A percentile compares a stretch with the other conserved stretches of the same genome.
Conservation (phyloP, 2,797 vertebrate species). For the Lophotriccus pileatus region DNA sequence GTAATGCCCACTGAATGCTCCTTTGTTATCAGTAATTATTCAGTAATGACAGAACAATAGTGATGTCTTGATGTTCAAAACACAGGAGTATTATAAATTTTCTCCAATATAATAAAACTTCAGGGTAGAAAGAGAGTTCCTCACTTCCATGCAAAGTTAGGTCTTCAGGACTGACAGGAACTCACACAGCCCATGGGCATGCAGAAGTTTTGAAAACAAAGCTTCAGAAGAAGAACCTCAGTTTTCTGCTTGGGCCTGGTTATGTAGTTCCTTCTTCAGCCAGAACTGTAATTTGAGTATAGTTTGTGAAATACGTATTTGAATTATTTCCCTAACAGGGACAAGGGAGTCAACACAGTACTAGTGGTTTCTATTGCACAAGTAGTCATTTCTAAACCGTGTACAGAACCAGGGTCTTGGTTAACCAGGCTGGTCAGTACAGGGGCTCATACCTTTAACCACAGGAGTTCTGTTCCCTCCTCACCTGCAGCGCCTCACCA, state of each 20-base stretch:
- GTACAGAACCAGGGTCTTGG: neutral
- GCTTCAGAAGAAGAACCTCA: neutral
- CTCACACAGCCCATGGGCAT: neutral
- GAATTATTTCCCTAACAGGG: neutral
- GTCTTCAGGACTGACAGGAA: neutral
- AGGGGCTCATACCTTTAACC: neutral
- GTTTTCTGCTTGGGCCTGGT: neutral
- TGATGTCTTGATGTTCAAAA: neutral
- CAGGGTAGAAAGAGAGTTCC: neutral
- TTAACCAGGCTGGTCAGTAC: neutral
- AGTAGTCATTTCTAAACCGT: neutral
- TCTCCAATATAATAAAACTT: neutral
- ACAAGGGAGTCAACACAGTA: neutral
- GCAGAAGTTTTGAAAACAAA: neutral
- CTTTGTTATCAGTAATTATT: slow-evolving; percentile 14
- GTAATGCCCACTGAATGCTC: neutral
- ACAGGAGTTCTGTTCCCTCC: neutral
- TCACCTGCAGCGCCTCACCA: neutral
- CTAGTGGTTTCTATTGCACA: neutral
- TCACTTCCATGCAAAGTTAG: neutral
- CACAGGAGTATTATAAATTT: neutral
- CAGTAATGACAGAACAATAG: neutral
- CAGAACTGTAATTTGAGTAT: neutral
- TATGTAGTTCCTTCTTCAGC: neutral
- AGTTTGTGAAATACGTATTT: neutral